These are phyloP conservation scores for Sminthopsis crassicaudata DNA, from an alignment of 2,113 vertebrate genomes.

Conservation along the genomic window DNA sequence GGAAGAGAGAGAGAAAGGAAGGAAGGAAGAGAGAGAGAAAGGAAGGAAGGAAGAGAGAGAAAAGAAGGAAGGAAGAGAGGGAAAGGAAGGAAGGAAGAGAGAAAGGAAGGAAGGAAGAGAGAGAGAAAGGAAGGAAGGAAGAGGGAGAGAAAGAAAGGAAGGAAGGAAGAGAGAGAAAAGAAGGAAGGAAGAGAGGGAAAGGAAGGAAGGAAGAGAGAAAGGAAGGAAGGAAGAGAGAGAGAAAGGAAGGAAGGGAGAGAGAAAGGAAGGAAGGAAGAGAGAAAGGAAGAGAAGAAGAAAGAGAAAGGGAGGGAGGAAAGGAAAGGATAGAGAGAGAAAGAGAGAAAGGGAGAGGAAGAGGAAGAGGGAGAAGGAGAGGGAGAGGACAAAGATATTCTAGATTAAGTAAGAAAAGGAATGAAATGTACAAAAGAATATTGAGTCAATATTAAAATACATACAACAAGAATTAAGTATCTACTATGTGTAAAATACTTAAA, in stretches of 20 bases:
- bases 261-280: no score
- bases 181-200: background rate
- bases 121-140: no score
- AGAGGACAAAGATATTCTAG: background rate
- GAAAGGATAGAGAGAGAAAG: no score
- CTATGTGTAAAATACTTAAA: background rate
- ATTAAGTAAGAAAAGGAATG: background rate
- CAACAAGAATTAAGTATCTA: background rate
- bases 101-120: background rate
- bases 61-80: no score
- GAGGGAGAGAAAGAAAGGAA: no score
- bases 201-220: background rate
- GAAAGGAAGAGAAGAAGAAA: background rate
- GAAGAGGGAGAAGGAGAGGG: background rate
- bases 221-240: no score
- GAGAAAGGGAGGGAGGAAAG: background rate
- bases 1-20: no score
- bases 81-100: background rate
- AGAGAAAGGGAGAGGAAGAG: background rate
- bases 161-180: no score
- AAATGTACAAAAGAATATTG: background rate
- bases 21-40: no score
- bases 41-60: no score
- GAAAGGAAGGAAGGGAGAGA: no score
- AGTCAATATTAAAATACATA: background rate